These are phyloP conservation scores for Lamprotornis superbus DNA, from an alignment of 2,113 vertebrate genomes.

Conservation along the genomic window DNA sequence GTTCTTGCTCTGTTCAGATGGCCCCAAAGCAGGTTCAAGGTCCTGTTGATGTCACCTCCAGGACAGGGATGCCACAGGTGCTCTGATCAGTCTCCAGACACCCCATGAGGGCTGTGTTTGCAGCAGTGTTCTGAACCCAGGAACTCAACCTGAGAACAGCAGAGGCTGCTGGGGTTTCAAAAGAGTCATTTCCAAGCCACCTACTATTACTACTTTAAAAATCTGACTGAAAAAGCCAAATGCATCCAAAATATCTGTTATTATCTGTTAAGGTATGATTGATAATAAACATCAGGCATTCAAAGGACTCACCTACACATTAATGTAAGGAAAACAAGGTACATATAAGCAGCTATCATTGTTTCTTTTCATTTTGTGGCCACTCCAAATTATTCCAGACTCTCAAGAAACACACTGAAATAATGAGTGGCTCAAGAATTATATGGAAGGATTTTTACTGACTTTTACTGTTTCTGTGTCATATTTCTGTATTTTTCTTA, in stretches of 20 bases:
- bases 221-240: neutral
- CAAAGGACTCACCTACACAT: neutral
- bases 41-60: neutral
- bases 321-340: neutral
- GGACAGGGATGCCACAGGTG: neutral
- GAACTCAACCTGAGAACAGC: neutral
- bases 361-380: neutral
- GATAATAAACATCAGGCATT: neutral
- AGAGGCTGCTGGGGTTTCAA: neutral
- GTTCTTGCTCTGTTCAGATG: neutral
- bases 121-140: neutral
- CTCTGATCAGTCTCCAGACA: neutral
- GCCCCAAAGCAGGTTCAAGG: neutral
- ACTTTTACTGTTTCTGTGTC: neutral
- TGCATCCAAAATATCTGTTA: neutral
- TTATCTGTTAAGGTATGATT: neutral
- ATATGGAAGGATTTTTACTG: neutral
- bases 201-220: neutral
- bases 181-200: neutral
- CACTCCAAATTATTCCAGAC: neutral
- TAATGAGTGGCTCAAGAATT: neutral
- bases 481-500: neutral
- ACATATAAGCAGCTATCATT: neutral
- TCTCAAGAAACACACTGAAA: neutral
- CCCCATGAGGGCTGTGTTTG: rapidly evolving